These are phyloP conservation scores for Cecidostiba fungosa DNA, from an alignment of 2,888 invertebrate species.

Conservation along the genomic window DNA sequence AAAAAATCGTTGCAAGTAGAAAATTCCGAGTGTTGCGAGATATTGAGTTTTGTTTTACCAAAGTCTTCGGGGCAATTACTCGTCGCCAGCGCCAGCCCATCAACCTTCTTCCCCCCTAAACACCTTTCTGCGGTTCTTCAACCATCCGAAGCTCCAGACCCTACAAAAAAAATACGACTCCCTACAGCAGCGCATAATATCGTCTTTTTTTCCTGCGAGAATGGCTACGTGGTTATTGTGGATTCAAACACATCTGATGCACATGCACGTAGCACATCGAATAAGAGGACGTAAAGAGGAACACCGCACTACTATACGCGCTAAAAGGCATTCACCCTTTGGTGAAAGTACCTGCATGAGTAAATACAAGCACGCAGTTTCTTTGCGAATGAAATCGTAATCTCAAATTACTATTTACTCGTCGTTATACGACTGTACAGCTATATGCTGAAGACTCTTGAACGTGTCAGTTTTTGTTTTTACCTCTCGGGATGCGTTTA, in stretches of 20 bases:
- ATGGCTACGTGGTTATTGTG: slow-evolving; percentile 38
- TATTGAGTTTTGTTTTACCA: not conserved
- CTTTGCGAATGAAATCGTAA: slow-evolving; percentile 13
- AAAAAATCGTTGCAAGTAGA: not conserved
- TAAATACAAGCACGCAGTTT: slow-evolving; percentile 24
- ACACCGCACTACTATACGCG: slow-evolving; percentile 51
- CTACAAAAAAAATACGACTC: slow-evolving; percentile 6
- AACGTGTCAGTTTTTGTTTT: not conserved
- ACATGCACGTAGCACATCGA: slow-evolving; percentile 10
- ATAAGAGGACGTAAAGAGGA: slow-evolving; percentile 44
- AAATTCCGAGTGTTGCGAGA: not conserved
- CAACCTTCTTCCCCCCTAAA: not conserved
- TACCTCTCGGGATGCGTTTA: not conserved
- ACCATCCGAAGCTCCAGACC: not conserved
- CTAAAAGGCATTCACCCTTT: slow-evolving; percentile 74
- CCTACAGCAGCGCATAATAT: not conserved
- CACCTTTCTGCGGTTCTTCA: not conserved
- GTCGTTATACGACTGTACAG: not conserved
- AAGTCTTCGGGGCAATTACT: not conserved
- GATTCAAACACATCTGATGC: slow-evolving; percentile 33
- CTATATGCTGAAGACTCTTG: not conserved
- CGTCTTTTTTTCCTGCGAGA: not conserved
- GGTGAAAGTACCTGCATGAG: slow-evolving; percentile 72
- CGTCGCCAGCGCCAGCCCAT: not conserved
- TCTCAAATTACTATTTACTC: slow-evolving; percentile 12